These are phyloP conservation scores for Allobates femoralis DNA, from an alignment of 2,797 vertebrate species.

Conservation along the genomic window DNA sequence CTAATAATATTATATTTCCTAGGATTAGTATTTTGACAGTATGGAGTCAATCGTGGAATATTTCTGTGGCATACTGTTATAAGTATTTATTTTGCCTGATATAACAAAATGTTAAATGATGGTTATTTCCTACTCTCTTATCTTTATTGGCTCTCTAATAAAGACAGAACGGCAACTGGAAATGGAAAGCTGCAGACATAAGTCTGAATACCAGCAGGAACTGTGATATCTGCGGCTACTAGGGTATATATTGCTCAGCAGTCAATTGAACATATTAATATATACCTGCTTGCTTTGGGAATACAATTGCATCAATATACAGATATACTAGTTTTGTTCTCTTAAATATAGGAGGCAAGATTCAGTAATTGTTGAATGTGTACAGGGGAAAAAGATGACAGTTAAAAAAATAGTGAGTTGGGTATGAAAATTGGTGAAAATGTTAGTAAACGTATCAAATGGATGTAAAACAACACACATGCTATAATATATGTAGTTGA, in stretches of 20 bases:
- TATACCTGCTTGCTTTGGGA: background rate
- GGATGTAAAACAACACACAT: no score
- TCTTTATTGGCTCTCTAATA: constrained; percentile 39
- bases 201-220: constrained; percentile 20
- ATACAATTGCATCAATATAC: background rate
- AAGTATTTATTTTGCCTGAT: constrained; percentile 26
- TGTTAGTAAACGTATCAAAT: no score
- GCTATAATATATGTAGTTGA: no score
- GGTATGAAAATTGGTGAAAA: background rate
- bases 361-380: background rate
- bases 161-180: constrained; percentile 16
- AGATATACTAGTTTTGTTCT: background rate
- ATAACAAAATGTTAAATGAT: constrained; percentile 16
- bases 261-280: background rate
- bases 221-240: background rate
- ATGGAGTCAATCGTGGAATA: background rate
- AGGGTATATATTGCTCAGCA: background rate
- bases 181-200: constrained; percentile 15
- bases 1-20: background rate
- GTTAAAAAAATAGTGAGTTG: background rate
- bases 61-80: background rate
- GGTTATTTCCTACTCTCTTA: constrained; percentile 43
- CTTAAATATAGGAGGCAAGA: background rate
- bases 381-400: background rate
- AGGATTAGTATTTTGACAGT: background rate